These are phyloP conservation scores for Castor canadensis DNA, from an alignment of 2,113 vertebrate genomes.

Conservation along the genomic window DNA sequence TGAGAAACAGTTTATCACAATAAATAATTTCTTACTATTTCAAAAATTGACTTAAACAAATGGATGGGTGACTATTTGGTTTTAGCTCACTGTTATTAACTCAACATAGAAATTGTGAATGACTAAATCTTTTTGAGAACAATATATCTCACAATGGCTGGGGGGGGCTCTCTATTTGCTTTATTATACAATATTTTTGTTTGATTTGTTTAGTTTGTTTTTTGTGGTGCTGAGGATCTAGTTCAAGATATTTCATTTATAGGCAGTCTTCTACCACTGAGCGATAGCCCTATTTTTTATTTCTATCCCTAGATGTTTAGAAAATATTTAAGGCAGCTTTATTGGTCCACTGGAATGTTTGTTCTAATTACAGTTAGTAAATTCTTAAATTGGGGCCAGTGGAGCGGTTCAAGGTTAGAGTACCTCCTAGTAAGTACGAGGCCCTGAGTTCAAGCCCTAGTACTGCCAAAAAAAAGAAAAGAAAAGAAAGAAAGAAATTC, in stretches of 20 bases:
- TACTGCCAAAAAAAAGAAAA: too few species aligned
- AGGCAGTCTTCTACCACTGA: background rate
- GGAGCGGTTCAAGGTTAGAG: too few species aligned
- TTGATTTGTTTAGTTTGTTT: background rate
- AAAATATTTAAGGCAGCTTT: background rate
- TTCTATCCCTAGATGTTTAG: background rate
- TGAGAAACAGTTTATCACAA: conserved; percentile 26
- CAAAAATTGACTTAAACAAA: background rate
- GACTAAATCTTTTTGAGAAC: background rate
- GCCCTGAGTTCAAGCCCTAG: too few species aligned
- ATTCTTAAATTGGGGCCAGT: conserved; percentile 51
- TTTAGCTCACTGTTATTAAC: background rate
- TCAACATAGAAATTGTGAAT: background rate
- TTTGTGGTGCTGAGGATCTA: background rate
- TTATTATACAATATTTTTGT: background rate
- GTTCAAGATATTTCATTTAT: too few species aligned
- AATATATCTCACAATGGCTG: background rate
- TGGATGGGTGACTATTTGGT: background rate
- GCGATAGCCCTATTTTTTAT: background rate
- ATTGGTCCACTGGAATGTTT: background rate
- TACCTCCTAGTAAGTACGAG: too few species aligned
- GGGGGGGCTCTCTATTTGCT: background rate
- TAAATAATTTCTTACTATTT: conserved; percentile 36
- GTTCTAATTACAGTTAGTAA: background rate
- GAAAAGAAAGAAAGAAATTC: too few species aligned